phyloP scores from a whole-genome alignment of 2,113 vertebrate species.

The Solenodon paradoxus region DNA sequence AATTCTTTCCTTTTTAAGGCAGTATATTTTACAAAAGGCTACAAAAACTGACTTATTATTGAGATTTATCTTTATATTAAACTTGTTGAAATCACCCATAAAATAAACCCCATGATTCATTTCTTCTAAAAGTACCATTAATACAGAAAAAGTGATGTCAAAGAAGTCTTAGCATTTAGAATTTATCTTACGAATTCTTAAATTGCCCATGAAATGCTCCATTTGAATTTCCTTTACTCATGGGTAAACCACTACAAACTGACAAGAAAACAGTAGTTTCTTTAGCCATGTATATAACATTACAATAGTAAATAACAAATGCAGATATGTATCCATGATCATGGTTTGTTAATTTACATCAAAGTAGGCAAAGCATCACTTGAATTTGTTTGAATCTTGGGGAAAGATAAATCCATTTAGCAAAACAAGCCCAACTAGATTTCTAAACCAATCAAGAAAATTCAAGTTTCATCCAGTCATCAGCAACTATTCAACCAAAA shows the following conservation, averaged over 20 bases:
- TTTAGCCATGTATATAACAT: neutral
- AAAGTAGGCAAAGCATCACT: neutral
- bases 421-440: neutral
- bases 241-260: neutral
- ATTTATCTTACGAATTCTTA: slow-evolving; percentile 25
- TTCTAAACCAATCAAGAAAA: slow-evolving; percentile 26
- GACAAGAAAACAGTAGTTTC: neutral
- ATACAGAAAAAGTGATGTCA: neutral
- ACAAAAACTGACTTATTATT: neutral
- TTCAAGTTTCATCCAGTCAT: neutral
- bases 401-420: neutral
- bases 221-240: slow-evolving; percentile 11
- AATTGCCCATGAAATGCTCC: slow-evolving; percentile 2
- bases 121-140: neutral
- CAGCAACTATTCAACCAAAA: slow-evolving; percentile 3
- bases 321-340: neutral
- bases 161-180: neutral
- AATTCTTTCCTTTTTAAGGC: neutral
- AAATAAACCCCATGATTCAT: neutral
- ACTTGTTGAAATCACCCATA: slow-evolving; percentile 12
- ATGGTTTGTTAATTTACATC: neutral
- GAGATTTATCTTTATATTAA: neutral
- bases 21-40: slow-evolving; percentile 20
- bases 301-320: neutral
- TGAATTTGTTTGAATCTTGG: neutral